Evolutionary conservation across 2,797 vertebrate genomes (phyloP).

Genomic region (Falco concolor): DNA sequence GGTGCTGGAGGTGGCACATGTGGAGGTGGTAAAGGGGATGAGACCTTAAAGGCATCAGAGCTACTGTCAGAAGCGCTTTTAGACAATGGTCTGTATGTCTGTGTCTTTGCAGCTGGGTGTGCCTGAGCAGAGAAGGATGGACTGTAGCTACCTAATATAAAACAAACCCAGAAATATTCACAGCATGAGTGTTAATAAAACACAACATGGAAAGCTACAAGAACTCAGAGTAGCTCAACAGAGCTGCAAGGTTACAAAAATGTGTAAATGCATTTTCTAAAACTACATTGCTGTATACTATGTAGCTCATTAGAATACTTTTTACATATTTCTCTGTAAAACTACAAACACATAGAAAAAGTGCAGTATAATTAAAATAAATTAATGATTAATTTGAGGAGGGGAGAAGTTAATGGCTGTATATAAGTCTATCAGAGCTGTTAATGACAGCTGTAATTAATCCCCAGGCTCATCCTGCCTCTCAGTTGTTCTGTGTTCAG

Average conservation of each 20-base stretch:
- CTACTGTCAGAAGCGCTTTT: constrained; percentile 87
- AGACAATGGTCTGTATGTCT: constrained; percentile 91
- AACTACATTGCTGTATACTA: background rate
- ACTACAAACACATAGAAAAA: background rate
- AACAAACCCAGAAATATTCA: background rate
- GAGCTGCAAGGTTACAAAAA: background rate
- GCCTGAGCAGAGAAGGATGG: constrained; percentile 79
- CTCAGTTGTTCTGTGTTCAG: background rate
- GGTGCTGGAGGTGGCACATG: constrained; percentile 77
- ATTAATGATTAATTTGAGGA: background rate
- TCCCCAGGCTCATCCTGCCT: background rate
- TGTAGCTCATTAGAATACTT: background rate
- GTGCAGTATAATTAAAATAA: background rate
- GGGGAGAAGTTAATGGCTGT: background rate
- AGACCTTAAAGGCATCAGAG: constrained; percentile 74
- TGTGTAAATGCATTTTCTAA: background rate
- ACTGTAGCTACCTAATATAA: constrained; percentile 79
- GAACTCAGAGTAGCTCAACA: background rate
- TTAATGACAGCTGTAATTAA: background rate
- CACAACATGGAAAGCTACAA: background rate
- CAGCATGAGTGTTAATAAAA: background rate
- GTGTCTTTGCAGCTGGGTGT: constrained; percentile 90
- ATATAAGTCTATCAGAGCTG: background rate
- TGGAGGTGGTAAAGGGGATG: constrained; percentile 81
- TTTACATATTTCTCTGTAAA: background rate